Evolutionary conservation across 2,888 invertebrate genomes (phyloP).

Genomic region (Drosophila longiperda): DNA sequence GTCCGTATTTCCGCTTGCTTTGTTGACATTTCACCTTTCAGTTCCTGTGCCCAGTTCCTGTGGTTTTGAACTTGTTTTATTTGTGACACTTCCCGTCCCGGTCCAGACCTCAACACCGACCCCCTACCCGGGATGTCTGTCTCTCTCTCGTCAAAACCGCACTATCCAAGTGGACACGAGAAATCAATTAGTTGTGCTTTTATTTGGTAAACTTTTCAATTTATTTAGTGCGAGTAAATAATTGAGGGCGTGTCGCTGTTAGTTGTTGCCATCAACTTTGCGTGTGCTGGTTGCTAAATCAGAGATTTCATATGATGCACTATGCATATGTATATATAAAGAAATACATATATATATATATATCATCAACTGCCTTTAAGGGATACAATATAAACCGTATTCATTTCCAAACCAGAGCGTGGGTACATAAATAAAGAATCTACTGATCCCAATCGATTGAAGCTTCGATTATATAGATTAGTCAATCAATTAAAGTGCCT

Average conservation of each 20-base stretch:
- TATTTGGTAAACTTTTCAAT: conserved; percentile 31
- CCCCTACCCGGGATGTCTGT: neutral
- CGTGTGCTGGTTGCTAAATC: neutral
- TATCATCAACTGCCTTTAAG: neutral
- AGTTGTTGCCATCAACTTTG: neutral
- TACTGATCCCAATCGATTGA: neutral
- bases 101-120: neutral
- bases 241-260: neutral
- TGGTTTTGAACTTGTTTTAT: conserved; percentile 47
- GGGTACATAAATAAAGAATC: neutral
- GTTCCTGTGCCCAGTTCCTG: conserved; percentile 12
- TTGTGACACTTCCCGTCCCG: conserved; percentile 16
- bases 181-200: conserved; percentile 68
- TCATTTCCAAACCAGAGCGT: neutral
- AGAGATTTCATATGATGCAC: neutral
- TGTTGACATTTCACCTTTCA: conserved; percentile 34
- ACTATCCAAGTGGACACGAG: conserved; percentile 27
- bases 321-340: neutral
- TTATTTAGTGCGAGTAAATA: conserved; percentile 1
- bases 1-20: conserved; percentile 15
- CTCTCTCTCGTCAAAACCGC: neutral
- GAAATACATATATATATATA: neutral
- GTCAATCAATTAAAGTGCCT: neutral
- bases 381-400: neutral
- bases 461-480: neutral